A percentile compares a stretch with the other conserved stretches of the same genome.
phyloP scores from a whole-genome alignment of 2,888 invertebrate genomes.

The Linyphia triangularis region DNA sequence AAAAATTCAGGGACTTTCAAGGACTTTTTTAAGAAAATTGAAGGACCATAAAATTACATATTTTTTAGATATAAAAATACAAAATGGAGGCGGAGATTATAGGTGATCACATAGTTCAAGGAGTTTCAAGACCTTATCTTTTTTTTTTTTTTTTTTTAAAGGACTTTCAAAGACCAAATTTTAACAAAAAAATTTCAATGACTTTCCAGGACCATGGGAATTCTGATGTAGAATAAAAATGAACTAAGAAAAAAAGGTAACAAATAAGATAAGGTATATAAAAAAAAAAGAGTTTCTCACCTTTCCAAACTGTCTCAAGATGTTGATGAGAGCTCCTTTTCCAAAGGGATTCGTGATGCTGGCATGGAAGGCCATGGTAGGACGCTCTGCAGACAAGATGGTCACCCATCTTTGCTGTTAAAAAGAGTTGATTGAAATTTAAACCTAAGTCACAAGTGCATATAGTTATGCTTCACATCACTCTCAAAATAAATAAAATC shows the following conservation, averaged over 20 bases:
- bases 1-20: too few relatives aligned
- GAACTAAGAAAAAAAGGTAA: slow-evolving; percentile 33
- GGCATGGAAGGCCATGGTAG: slow-evolving; percentile 98
- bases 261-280: slow-evolving; percentile 62
- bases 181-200: too few relatives aligned
- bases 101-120: background rate
- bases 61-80: too few relatives aligned
- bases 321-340: slow-evolving; percentile 97
- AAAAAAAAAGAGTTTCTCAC: slow-evolving; percentile 21
- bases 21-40: too few relatives aligned
- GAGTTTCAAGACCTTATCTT: background rate
- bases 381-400: slow-evolving; percentile 94
- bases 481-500: too few relatives aligned
- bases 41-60: too few relatives aligned
- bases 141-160: background rate
- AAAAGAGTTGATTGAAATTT: too few relatives aligned
- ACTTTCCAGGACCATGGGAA: too few relatives aligned
- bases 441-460: too few relatives aligned
- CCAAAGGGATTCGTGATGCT: slow-evolving; percentile 99
- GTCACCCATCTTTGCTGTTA: slow-evolving; percentile 94
- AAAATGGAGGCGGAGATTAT: too few relatives aligned
- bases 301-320: slow-evolving; percentile 96
- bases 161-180: background rate
- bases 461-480: too few relatives aligned
- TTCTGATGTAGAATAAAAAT: background rate